Conservation (phyloP, 2,888 invertebrate species). For the Orchesellides sinensis region DNA sequence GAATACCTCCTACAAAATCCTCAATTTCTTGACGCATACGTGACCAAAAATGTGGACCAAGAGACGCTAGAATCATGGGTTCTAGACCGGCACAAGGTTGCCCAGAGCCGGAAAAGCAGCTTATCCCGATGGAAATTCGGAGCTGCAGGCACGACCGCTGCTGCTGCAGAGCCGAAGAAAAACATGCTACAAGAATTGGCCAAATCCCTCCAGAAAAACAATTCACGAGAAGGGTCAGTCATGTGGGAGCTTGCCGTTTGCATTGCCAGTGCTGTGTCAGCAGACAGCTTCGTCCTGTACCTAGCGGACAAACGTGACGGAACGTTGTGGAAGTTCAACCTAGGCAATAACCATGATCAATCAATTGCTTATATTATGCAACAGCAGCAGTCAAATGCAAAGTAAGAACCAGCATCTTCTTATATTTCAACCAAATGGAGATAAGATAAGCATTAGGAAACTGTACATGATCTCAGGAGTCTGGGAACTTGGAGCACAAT, state of each 20-base stretch:
- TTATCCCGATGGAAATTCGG: conserved; percentile 78
- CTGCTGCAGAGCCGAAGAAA: conserved; percentile 45
- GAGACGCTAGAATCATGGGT: conserved; percentile 84
- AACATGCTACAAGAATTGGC: conserved; percentile 79
- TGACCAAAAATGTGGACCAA: conserved; percentile 81
- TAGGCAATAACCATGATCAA: conserved; percentile 38
- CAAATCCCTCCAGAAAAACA: conserved; percentile 80
- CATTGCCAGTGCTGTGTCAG: conserved; percentile 82
- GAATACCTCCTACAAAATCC: conserved; percentile 81
- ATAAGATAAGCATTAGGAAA: too few species aligned
- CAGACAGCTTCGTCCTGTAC: conserved; percentile 83
- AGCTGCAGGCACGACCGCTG: conserved; percentile 44
- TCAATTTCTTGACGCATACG: conserved; percentile 83
- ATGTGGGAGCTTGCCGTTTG: conserved; percentile 83
- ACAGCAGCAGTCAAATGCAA: too few species aligned
- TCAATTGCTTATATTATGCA: too few species aligned
- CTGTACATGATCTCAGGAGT: too few species aligned
- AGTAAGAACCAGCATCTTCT: too few species aligned
- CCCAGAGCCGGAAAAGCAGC: conserved; percentile 80
- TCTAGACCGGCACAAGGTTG: conserved; percentile 79
- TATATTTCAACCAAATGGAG: too few species aligned
- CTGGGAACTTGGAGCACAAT: too few species aligned
- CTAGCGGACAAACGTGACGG: conserved; percentile 78
- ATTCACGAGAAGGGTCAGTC: conserved; percentile 82
- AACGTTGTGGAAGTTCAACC: conserved; percentile 64